Base-by-base conservation (phyloP, 2,888 invertebrate species). In the Macrophya annulata region DNA sequence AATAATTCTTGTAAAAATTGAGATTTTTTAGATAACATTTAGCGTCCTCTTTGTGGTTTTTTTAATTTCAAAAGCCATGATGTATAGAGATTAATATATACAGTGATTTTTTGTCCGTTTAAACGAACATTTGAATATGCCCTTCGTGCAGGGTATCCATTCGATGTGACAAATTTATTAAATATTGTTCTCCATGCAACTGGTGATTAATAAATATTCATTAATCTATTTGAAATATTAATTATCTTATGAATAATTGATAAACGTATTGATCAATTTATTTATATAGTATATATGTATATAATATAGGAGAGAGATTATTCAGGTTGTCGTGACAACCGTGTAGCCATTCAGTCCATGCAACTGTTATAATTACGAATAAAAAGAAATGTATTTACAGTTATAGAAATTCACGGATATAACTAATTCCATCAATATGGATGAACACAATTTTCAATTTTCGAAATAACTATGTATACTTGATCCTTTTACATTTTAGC, bases 171-270 rank as follows among this genome's bases (percentile, higher is more conserved):
- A 77, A 55, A 77, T 48, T 51, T 25, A 74, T 45, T 45, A 25
- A 77, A 55, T 51, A 77, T 77, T 37, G 31, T 55, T 51, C 31
- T 37, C 37, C 10, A 37, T 48, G 74, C 74, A 31, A 31, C 81
- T n/a, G 9, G 21, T 2, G n/a, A 15, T 17, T 81, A 37, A 62
- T 81, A 62, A 81, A 62, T 81, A 81, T 81, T 81, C 81, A 81
- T 62, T 62, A 40, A 62, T 81, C 81, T 81, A 40, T 21, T 40
- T 21, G 15, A 15, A 51, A 59, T 40, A 81, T 81, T 81, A 62
- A 81, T 81, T 81, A 62, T 81, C 40, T 62, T 21, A 62, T 59
- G 81, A 81, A 81, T 81, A 81, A 81, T 81, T 81, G 62, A 81
- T 81, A 43, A 21, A 81, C 12, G 40, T 43, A 81, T 81, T 81